Conservation (phyloP, 1,140 invertebrate species). For the Potamilus streckersoni region DNA sequence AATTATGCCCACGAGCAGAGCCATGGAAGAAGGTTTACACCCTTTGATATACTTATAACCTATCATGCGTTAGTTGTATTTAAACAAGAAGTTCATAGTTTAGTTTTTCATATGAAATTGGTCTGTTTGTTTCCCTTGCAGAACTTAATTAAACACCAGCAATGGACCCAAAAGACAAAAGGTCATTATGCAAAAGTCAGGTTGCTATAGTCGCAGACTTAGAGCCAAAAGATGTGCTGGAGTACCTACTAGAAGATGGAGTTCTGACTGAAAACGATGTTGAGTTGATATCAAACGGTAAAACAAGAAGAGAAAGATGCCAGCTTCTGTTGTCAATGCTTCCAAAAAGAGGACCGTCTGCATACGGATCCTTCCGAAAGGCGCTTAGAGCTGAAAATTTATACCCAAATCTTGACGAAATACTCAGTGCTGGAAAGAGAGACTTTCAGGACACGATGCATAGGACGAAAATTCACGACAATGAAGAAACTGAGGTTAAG, state of each 20-base stretch:
- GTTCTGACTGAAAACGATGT: constrained; percentile 30
- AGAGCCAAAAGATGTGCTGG: constrained; percentile 22
- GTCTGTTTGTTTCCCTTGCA: no score
- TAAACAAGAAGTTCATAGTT: no score
- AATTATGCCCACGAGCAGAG: no score
- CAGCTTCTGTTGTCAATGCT: constrained; percentile 15
- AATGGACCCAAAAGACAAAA: constrained; percentile 13
- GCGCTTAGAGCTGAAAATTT: constrained; percentile 22
- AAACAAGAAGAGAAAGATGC: constrained; percentile 24
- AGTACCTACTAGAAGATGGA: constrained; percentile 23
- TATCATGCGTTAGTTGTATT: no score
- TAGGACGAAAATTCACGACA: neutral
- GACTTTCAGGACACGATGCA: neutral
- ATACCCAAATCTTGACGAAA: constrained; percentile 3
- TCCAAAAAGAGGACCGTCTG: constrained; percentile 17
- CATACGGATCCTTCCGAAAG: constrained; percentile 28
- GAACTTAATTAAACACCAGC: neutral
- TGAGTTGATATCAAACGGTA: constrained; percentile 16
- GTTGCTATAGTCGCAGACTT: constrained; percentile 20
- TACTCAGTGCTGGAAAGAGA: neutral
- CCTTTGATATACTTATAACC: no score
- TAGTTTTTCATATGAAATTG: no score
- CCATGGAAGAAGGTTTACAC: no score
- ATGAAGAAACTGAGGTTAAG: neutral
- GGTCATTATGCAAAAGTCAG: constrained; percentile 8